A percentile compares a stretch with the other conserved stretches of the same genome.
Conservation (phyloP, 2,797 vertebrate species). For the Gambelia wislizenii region DNA sequence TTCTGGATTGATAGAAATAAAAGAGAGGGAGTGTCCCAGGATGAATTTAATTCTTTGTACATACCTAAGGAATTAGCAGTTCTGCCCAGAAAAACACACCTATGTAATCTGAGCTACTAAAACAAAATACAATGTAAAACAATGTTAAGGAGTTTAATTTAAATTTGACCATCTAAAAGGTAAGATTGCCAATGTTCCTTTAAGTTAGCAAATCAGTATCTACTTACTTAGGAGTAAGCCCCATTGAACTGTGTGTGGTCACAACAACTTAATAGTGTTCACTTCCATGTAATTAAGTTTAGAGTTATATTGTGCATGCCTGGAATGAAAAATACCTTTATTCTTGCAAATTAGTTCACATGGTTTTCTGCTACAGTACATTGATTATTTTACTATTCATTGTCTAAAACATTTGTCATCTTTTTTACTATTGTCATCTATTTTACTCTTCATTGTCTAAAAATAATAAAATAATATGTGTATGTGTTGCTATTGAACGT, state of each 20-base stretch:
- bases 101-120: constrained; percentile 10
- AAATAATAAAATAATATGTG: no score
- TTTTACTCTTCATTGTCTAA: no score
- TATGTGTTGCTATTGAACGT: background rate
- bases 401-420: no score
- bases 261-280: no score
- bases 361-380: background rate
- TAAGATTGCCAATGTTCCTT: background rate
- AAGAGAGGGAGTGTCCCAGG: background rate
- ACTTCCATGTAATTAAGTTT: no score
- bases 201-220: background rate
- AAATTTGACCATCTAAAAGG: background rate
- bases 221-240: background rate
- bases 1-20: constrained; percentile 24
- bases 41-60: background rate
- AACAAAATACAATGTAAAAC: background rate
- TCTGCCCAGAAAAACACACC: background rate
- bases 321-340: constrained; percentile 15
- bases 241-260: background rate
- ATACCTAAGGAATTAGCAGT: constrained; percentile 30
- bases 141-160: background rate
- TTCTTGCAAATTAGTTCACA: background rate
- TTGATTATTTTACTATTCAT: no score
- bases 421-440: no score
- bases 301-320: background rate